Conservation (phyloP, 2,888 invertebrate species). For the Vanessa cardui region DNA sequence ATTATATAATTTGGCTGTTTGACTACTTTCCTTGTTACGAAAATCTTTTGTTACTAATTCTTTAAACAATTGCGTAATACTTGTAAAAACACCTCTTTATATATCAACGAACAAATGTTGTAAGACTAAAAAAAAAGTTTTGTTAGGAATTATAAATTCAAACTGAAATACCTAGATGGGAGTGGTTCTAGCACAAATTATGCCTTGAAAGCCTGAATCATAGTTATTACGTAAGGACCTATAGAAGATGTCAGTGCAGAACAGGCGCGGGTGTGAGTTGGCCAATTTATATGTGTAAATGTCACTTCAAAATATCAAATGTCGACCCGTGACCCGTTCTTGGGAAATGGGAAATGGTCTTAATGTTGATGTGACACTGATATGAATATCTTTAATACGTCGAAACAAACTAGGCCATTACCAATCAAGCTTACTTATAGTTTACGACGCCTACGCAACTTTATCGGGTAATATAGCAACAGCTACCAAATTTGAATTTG, state of each 20-base stretch:
- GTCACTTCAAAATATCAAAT: constrained; percentile 73
- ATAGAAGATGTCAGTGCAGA: constrained; percentile 53
- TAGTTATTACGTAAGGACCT: constrained; percentile 57
- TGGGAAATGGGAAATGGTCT: constrained; percentile 58
- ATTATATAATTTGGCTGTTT: constrained; percentile 32
- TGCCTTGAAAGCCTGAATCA: constrained; percentile 53
- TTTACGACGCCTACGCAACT: constrained; percentile 37
- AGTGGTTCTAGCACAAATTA: constrained; percentile 39
- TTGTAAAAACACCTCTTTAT: background rate
- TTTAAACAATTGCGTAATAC: no score
- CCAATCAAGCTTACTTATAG: constrained; percentile 25
- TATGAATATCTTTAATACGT: constrained; percentile 34
- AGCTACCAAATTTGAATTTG: constrained; percentile 19
- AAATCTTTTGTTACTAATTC: background rate
- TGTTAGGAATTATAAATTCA: background rate
- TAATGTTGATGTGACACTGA: constrained; percentile 38
- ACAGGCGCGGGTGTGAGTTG: constrained; percentile 56
- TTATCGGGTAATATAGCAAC: constrained; percentile 17
- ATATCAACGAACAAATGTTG: background rate
- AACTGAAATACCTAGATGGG: constrained; percentile 9
- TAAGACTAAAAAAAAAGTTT: background rate
- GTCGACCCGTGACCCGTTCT: constrained; percentile 65
- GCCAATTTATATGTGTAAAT: constrained; percentile 68
- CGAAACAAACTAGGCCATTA: constrained; percentile 29
- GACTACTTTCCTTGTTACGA: constrained; percentile 15